Conservation (phyloP, 2,797 vertebrate genomes). For the Ptychadena robeensis region DNA sequence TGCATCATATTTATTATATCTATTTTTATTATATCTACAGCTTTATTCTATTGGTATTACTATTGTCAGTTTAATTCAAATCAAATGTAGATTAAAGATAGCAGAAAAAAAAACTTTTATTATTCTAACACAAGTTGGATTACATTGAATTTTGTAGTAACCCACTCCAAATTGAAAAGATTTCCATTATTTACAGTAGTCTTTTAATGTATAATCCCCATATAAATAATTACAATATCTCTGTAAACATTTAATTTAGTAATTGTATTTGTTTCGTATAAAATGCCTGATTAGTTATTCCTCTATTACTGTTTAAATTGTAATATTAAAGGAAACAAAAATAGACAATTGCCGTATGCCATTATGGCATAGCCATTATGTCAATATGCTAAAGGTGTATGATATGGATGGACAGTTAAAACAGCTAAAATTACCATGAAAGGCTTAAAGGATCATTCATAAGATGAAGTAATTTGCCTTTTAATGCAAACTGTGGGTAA, state of each 20-base stretch:
- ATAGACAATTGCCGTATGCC: not conserved
- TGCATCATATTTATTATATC: not conserved
- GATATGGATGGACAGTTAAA: not conserved
- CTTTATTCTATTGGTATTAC: too few relatives aligned
- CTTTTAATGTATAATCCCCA: too few relatives aligned
- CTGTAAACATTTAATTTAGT: not conserved
- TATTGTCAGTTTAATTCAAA: not conserved
- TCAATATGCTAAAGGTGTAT: not conserved
- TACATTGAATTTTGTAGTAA: not conserved
- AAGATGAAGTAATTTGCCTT: conserved; percentile 24
- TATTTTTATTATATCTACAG: too few relatives aligned
- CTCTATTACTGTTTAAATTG: not conserved
- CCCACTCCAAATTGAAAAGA: not conserved
- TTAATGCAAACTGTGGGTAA: conserved; percentile 27
- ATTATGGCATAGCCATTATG: not conserved
- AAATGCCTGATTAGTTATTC: not conserved
- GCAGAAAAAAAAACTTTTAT: too few relatives aligned
- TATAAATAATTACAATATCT: not conserved
- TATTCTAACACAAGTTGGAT: not conserved
- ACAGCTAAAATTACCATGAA: not conserved
- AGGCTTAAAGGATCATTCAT: conserved; percentile 19
- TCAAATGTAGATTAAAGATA: not conserved
- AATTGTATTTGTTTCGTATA: not conserved
- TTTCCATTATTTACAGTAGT: not conserved
- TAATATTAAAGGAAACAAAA: not conserved